A percentile compares a stretch with the other conserved stretches of the same genome.
phyloP scores from a whole-genome alignment of 2,113 vertebrate genomes.

The Physeter macrocephalus region DNA sequence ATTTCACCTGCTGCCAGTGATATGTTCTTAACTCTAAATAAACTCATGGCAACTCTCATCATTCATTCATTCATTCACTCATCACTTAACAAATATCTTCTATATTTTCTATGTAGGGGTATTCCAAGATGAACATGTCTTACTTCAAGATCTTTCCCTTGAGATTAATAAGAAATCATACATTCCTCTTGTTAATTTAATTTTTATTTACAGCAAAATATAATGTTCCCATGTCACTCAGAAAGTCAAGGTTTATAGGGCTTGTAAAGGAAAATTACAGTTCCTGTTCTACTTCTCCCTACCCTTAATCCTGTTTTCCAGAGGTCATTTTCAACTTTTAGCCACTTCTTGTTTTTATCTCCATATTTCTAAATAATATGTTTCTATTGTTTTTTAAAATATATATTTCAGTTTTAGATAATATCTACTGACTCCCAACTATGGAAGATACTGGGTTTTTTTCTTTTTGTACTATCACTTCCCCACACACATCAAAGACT shows the following conservation, averaged over 20 bases:
- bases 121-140: background rate
- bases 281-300: background rate
- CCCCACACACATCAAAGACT: background rate
- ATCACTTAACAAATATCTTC: background rate
- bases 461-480: background rate
- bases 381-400: background rate
- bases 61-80: background rate
- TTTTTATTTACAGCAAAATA: slow-evolving; percentile 2
- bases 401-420: background rate
- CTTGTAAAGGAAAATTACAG: background rate
- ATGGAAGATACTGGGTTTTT: background rate
- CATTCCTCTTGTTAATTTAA: background rate
- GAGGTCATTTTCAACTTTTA: background rate
- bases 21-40: background rate
- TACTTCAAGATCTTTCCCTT: background rate
- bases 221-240: background rate
- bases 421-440: background rate
- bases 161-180: background rate
- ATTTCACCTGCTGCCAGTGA: background rate
- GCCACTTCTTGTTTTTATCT: background rate
- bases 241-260: background rate
- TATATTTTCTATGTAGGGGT: background rate
- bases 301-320: background rate
- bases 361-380: background rate
- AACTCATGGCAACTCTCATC: background rate